phyloP scores from a whole-genome alignment of 1,140 invertebrate genomes.

The Cherax destructor region DNA sequence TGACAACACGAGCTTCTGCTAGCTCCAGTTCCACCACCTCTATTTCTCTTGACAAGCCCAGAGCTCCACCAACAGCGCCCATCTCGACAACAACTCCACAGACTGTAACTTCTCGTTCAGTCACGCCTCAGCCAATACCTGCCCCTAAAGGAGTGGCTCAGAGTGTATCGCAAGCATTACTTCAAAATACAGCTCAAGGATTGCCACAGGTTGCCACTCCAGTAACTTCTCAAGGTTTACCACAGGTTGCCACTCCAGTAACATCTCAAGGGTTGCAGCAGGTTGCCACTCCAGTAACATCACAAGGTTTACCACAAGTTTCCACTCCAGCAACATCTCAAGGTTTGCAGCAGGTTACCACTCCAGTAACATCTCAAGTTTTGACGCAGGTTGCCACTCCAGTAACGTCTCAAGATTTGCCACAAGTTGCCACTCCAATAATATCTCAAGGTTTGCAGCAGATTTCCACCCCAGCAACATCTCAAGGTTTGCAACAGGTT shows the following conservation, averaged over 20 bases:
- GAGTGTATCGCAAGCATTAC: neutral
- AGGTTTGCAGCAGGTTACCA: too few relatives aligned
- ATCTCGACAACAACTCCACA: neutral
- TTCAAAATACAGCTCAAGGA: neutral
- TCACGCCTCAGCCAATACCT: constrained; percentile 18
- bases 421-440: too few relatives aligned
- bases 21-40: constrained; percentile 3
- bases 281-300: too few relatives aligned
- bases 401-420: too few relatives aligned
- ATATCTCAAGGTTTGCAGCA: too few relatives aligned
- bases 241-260: neutral
- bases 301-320: too few relatives aligned
- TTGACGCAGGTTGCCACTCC: too few relatives aligned
- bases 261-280: too few relatives aligned
- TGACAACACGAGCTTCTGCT: constrained; percentile 66
- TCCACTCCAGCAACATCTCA: too few relatives aligned
- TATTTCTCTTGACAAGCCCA: neutral
- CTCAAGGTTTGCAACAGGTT: too few relatives aligned
- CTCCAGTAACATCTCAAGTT: too few relatives aligned
- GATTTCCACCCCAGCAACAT: too few relatives aligned
- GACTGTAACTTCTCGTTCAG: neutral
- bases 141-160: constrained; percentile 17
- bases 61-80: constrained; percentile 21
- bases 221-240: constrained; percentile 3
- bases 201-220: neutral